These are phyloP conservation scores for Aphis craccivora DNA, from an alignment of 1,140 invertebrate genomes.

Conservation along the genomic window DNA sequence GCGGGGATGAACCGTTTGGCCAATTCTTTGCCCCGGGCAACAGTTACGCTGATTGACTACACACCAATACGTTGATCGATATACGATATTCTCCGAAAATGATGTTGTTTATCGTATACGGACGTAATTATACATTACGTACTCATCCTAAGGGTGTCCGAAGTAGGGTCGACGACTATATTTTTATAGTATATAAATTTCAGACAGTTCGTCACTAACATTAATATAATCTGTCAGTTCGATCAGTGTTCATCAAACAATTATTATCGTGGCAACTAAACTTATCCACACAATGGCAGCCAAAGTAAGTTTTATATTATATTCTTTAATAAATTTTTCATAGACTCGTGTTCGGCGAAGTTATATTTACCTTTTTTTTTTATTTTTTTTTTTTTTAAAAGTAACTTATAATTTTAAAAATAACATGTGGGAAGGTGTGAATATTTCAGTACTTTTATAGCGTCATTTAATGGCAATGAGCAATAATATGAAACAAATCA, in stretches of 20 bases:
- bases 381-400: neutral
- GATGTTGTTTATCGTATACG: neutral
- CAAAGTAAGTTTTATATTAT: constrained; percentile 33
- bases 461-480: neutral
- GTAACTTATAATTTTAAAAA: neutral
- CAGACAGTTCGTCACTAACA: neutral
- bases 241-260: neutral
- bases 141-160: constrained; percentile 34
- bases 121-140: constrained; percentile 42
- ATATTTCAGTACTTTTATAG: neutral
- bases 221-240: constrained; percentile 32
- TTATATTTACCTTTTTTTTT: neutral
- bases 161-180: constrained; percentile 17
- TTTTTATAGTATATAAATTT: constrained; percentile 46
- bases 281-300: constrained; percentile 28
- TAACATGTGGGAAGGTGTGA: neutral
- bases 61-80: neutral
- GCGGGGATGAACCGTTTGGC: constrained; percentile 31
- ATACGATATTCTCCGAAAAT: constrained; percentile 45
- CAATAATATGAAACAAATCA: neutral
- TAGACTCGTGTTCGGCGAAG: neutral
- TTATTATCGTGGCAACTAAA: neutral
- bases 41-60: neutral
- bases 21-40: neutral
- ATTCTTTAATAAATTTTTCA: neutral